A percentile compares a stretch with the other conserved stretches of the same genome.
Evolutionary conservation across 2,888 invertebrate genomes (phyloP).

Genomic region (Endotricha flammealis): DNA sequence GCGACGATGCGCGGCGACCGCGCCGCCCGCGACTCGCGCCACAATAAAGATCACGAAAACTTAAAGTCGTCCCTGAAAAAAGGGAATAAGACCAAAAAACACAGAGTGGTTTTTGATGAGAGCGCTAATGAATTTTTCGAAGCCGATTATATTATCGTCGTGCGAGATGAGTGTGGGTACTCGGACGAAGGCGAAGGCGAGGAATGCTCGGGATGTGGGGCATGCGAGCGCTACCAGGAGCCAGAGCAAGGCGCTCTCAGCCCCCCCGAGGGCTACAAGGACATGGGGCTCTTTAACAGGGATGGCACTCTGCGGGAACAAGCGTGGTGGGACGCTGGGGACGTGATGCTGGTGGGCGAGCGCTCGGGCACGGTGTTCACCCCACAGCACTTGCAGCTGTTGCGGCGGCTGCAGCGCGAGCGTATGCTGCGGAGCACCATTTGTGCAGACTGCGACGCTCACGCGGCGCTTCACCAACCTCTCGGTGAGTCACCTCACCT

Average conservation of each 20-base stretch:
- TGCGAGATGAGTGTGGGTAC: constrained; percentile 89
- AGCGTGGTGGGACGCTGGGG: constrained; percentile 78
- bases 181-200: constrained; percentile 90
- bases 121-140: constrained; percentile 94
- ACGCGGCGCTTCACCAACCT: constrained; percentile 66
- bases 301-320: constrained; percentile 77
- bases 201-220: constrained; percentile 80
- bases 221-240: constrained; percentile 80
- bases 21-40: constrained; percentile 71
- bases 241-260: constrained; percentile 91
- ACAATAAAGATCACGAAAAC: constrained; percentile 81
- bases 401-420: constrained; percentile 81
- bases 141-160: constrained; percentile 93
- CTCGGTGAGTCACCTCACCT: constrained; percentile 66
- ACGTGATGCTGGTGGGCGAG: constrained; percentile 77
- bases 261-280: constrained; percentile 95
- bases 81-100: constrained; percentile 83
- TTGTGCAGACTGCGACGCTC: constrained; percentile 71
- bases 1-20: constrained; percentile 75
- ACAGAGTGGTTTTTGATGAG: constrained; percentile 93
- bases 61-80: constrained; percentile 88
- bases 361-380: constrained; percentile 80
- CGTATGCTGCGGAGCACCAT: constrained; percentile 76
- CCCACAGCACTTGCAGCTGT: constrained; percentile 81
- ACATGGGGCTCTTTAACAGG: constrained; percentile 83